phyloP scores from a whole-genome alignment of 2,113 vertebrate genomes.

The Merops nubicus region DNA sequence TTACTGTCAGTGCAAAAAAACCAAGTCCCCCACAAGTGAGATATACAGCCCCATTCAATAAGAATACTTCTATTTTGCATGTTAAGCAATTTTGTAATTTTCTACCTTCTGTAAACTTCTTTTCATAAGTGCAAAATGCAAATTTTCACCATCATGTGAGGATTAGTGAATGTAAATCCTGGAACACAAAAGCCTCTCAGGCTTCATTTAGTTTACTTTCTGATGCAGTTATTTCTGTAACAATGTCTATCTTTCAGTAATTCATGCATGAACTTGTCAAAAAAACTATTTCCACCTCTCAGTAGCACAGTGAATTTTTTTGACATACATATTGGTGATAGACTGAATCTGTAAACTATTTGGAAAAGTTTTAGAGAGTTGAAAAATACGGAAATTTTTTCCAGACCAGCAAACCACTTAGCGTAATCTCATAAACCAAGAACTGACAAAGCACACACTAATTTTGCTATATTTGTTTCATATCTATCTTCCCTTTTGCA shows the following conservation, averaged over 20 bases:
- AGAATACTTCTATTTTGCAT: not conserved
- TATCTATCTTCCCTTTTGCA: conserved; percentile 4
- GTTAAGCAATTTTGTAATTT: not conserved
- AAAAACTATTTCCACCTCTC: not conserved
- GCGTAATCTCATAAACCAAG: not conserved
- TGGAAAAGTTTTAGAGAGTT: not conserved
- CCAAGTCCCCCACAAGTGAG: not conserved
- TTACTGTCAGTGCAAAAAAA: not conserved
- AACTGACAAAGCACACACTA: conserved; percentile 12
- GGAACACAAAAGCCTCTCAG: not conserved
- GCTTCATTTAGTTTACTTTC: conserved; percentile 1
- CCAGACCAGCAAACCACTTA: not conserved
- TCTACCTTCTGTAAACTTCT: not conserved
- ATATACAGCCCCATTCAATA: not conserved
- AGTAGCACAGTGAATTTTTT: not conserved
- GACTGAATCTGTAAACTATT: not conserved
- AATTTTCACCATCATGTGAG: not conserved
- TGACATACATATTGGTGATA: not conserved
- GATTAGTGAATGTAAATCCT: not conserved
- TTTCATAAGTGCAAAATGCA: not conserved
- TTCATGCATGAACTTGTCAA: conserved; percentile 32
- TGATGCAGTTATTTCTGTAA: not conserved
- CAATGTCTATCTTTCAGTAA: not conserved
- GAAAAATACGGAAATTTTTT: conserved; percentile 20
- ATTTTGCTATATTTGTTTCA: conserved; percentile 13